These are phyloP conservation scores for Catalaphyllia jardinei DNA, from an alignment of 64 coral and sea anemone species.

Conservation along the genomic window DNA sequence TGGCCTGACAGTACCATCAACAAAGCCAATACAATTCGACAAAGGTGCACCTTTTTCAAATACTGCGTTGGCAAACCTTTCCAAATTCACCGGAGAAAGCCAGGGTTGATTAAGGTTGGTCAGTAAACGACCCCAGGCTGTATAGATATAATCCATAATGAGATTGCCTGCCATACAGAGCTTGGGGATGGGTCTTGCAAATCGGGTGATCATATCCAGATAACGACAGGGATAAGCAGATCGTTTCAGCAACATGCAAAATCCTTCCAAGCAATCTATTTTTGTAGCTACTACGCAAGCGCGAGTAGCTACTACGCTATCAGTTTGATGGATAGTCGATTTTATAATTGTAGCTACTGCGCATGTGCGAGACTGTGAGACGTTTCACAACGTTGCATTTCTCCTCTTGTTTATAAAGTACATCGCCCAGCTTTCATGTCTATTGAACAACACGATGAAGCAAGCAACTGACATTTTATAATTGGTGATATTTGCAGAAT, in stretches of 20 bases:
- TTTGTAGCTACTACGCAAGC: too few species aligned
- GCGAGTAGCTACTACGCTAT: too few species aligned
- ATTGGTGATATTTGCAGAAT: too few species aligned
- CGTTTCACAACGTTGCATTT: too few species aligned
- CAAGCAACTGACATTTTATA: too few species aligned
- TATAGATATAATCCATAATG: constrained; percentile 50
- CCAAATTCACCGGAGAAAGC: neutral
- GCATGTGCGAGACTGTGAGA: too few species aligned
- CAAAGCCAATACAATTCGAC: neutral
- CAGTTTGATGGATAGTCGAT: too few species aligned
- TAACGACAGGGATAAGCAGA: constrained; percentile 58
- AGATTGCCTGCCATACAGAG: constrained; percentile 32
- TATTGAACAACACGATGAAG: too few species aligned
- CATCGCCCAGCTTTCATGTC: too few species aligned
- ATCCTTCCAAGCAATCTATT: neutral
- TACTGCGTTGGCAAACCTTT: neutral
- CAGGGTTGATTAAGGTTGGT: constrained; percentile 43
- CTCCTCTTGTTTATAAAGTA: too few species aligned
- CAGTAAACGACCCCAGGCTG: constrained; percentile 37
- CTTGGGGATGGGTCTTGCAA: constrained; percentile 27
- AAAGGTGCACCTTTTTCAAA: neutral
- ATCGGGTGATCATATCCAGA: constrained; percentile 43
- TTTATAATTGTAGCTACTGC: too few species aligned
- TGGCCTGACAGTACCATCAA: neutral
- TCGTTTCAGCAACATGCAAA: constrained; percentile 33